Evolutionary conservation across 2,888 invertebrate genomes (phyloP), one percentile per base, ranked within the genome.

Genomic region (Rambutsinella grinnellia): DNA sequence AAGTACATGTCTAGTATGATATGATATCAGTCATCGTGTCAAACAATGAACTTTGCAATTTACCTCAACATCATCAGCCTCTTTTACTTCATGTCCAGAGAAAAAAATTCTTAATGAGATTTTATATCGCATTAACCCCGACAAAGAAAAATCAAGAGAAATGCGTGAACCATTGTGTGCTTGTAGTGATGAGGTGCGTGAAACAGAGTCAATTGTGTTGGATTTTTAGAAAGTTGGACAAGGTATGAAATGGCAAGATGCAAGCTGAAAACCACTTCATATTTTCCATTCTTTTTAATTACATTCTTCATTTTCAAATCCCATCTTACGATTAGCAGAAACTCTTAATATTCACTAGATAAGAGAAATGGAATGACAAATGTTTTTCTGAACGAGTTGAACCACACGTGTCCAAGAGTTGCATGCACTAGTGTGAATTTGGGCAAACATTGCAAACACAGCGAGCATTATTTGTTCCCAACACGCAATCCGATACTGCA

Each of bases 381-480:
- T 36, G 36, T 21, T 65, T 62, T 51, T 54, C 17, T 54, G 66
- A 67, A 47, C 27, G 57, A 44, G 46, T 67, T 67, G n/a, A n/a
- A n/a, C n/a, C n/a, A 57, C 66, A 67, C 66, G 66, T 67, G 66
- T 67, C 56, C 47, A 57, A 54, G 66, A 67, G 47, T 67, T 57
- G 57, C 57, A 47, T 67, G 66, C 53, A 53, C 51, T 27, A 17
- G 28, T 23, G 26, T 47, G 17, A 36, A 36, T 36, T 36, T 8
- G 13, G 36, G 36, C 36, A 36, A 36, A 13, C 36, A 36, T 36
- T 5, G 36, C 36, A 13, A 36, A 36, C 13, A 36, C 36, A 36
- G 36, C 36, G 36, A 5, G 13, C 21, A 28, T 65, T 65, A 65
- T 65, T 65, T 65, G 65, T 44, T 65, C 36, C 51, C 24, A 23